Base-by-base conservation (phyloP, 2,888 invertebrate genomes). In the Lithodes maja region DNA sequence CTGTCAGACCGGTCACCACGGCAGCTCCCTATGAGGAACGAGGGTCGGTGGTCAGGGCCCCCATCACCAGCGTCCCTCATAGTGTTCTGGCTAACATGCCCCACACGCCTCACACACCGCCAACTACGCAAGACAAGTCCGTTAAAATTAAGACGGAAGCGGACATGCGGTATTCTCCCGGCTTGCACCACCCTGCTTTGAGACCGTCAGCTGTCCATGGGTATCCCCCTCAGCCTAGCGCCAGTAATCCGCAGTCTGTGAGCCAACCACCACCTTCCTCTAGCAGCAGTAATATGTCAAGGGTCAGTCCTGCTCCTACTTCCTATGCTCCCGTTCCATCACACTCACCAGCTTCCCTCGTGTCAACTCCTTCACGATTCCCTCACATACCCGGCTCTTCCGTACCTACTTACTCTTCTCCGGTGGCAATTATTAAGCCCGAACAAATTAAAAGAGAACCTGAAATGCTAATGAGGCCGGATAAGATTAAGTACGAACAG, bases 371-470 rank as follows among this genome's bases (percentile, higher is more conserved):
- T 33, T 69, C 78, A 15, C 79, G 85, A 12, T 50, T 79, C 1
- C 54, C 85, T 53, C 79, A 77, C 52, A 53, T 85, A 9, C 33
- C 85, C 5, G 53, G 78, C 71, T 50, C 81, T 17, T 61, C 52
- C 52, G 54, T 87, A 33, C 87, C 83, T 33, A 52, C 61, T 17
- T 83, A 87, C 15, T 54, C 86, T 12, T 49, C 61, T 53, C 77
- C 83, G 2, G 15, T 61, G 7, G 69, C 68, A 12, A 69, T 87
- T 33, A 89, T 89, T 7, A 89, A 89, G 54, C 81, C 88, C 2
- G 88, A 89, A 49, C 87, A 87, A 9, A 85, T 89, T 52, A 89
- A 89, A 53, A 69, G 88, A 52, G 88, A 89, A 68, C 81, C 85
- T 9, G 88, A 89, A 75, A 50, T 69, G n/a, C 54, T 81, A 50